Evolutionary conservation across 2,888 invertebrate species (phyloP).

Genomic region (Mechanitis mazaeus): DNA sequence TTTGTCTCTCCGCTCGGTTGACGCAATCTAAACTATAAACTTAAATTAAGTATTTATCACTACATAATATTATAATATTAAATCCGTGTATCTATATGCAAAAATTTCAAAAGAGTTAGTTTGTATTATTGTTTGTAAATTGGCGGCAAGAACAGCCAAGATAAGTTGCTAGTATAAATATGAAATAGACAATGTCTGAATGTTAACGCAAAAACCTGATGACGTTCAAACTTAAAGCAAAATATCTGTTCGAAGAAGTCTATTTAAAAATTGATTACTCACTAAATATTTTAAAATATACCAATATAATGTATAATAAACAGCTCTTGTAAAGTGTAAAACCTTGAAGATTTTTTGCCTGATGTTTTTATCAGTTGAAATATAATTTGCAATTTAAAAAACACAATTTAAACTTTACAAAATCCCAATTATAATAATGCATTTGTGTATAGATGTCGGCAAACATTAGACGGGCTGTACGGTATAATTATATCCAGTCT

Average conservation of each 20-base stretch:
- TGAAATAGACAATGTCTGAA: no score
- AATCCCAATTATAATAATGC: constrained; percentile 15
- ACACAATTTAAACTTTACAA: constrained; percentile 18
- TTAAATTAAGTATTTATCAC: constrained; percentile 5
- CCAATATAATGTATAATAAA: neutral
- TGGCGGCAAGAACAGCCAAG: no score
- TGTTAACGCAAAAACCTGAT: no score
- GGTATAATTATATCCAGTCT: constrained; percentile 1
- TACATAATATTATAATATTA: no score
- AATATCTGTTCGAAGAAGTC: neutral
- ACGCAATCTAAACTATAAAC: constrained; percentile 13
- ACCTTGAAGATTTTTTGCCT: constrained; percentile 16
- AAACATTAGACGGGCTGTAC: neutral
- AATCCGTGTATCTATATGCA: no score
- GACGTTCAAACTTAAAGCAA: neutral
- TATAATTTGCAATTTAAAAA: constrained; percentile 16
- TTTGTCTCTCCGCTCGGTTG: constrained; percentile 15
- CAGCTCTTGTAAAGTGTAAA: neutral
- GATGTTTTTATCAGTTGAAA: constrained; percentile 12
- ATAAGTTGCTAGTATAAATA: no score
- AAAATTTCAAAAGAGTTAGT: no score
- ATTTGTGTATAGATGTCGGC: neutral
- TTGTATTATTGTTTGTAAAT: no score
- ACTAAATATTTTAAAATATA: neutral
- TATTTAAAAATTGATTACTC: neutral